phyloP scores from a whole-genome alignment of 2,888 invertebrate species.

The Zele albiditarsus region DNA sequence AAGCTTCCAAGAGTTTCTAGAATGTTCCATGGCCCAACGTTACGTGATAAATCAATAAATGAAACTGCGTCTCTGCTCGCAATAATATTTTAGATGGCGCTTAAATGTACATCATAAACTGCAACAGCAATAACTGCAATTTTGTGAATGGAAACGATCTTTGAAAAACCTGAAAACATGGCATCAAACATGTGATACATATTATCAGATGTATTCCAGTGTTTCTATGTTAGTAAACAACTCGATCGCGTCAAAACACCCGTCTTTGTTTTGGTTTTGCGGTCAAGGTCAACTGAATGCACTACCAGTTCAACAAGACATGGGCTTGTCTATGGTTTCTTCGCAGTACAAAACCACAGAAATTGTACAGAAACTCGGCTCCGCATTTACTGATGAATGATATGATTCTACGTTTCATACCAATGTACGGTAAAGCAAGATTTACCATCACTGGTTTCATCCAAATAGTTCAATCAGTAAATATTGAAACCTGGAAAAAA shows the following conservation, averaged over 20 bases:
- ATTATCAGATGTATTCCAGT: no score
- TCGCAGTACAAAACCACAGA: neutral
- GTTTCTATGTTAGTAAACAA: constrained; percentile 8
- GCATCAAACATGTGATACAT: neutral
- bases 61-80: constrained; percentile 46
- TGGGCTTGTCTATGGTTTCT: neutral
- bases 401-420: neutral
- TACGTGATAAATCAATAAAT: constrained; percentile 50
- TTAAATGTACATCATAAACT: neutral
- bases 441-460: neutral
- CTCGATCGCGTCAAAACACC: neutral
- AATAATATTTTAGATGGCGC: neutral
- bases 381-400: neutral
- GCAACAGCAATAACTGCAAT: neutral
- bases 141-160: neutral
- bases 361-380: neutral
- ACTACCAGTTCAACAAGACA: constrained; percentile 16
- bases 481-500: neutral
- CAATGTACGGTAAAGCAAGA: neutral
- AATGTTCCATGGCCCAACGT: constrained; percentile 46
- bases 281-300: constrained; percentile 24
- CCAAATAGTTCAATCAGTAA: neutral
- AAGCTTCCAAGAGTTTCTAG: constrained; percentile 40
- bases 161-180: neutral
- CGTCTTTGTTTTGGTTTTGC: neutral